Conservation (phyloP, 2,113 vertebrate genomes). For the Eleginops maclovinus region DNA sequence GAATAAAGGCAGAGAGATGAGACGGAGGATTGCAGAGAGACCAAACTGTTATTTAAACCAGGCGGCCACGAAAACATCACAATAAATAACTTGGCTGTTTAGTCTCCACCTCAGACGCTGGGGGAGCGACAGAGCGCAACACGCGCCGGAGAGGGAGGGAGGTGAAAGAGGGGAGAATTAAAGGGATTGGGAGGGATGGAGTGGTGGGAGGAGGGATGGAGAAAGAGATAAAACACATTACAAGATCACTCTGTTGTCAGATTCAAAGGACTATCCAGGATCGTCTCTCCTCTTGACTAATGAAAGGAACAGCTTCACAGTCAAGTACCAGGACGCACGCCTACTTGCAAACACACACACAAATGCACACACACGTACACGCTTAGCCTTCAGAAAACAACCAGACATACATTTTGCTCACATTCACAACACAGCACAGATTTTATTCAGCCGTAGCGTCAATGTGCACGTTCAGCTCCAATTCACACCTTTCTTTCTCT, state of each 20-base stretch:
- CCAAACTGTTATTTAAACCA: conserved; percentile 85
- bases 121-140: conserved; percentile 58
- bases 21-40: conserved; percentile 73
- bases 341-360: conserved; percentile 22
- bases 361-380: conserved; percentile 22
- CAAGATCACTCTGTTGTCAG: conserved; percentile 70
- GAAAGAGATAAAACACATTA: conserved; percentile 70
- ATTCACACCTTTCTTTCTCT: conserved; percentile 35
- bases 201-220: conserved; percentile 37
- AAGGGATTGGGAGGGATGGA: conserved; percentile 56
- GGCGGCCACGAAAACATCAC: conserved; percentile 81
- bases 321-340: conserved; percentile 43
- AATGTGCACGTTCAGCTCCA: background rate
- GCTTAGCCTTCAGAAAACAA: conserved; percentile 31
- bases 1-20: conserved; percentile 74
- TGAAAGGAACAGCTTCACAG: conserved; percentile 66
- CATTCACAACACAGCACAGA: conserved; percentile 21
- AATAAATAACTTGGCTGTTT: conserved; percentile 85
- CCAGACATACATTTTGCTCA: conserved; percentile 35
- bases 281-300: conserved; percentile 62
- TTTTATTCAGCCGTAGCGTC: conserved; percentile 29
- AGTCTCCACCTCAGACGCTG: conserved; percentile 79
- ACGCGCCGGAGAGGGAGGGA: conserved; percentile 44
- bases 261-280: conserved; percentile 72
- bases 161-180: conserved; percentile 47